These are phyloP conservation scores for Xestia c-nigrum DNA, from an alignment of 2,888 invertebrate species.

Conservation along the genomic window DNA sequence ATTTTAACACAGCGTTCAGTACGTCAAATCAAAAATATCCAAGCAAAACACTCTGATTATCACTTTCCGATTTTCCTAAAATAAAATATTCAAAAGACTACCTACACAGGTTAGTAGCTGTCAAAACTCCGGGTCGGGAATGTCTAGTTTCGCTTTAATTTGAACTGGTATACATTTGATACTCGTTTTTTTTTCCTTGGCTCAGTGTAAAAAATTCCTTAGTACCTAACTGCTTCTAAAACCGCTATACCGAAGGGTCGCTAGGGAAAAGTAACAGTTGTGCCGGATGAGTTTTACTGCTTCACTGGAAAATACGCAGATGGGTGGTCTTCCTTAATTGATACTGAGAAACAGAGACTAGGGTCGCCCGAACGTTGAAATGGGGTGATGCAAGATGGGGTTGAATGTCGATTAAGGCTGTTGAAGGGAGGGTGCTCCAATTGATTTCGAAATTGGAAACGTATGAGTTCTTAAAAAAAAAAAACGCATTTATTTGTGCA, in stretches of 20 bases:
- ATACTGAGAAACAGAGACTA: constrained; percentile 26
- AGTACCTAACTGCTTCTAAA: not conserved
- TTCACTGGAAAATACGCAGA: constrained; percentile 41
- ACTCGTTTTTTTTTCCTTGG: no score
- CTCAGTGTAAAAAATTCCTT: not conserved
- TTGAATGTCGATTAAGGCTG: not conserved
- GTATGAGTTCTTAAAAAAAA: not conserved
- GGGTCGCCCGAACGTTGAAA: not conserved
- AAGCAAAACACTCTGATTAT: not conserved
- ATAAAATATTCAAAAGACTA: not conserved
- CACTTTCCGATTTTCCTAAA: not conserved
- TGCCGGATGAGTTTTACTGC: constrained; percentile 32
- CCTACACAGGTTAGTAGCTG: not conserved
- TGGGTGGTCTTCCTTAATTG: constrained; percentile 30
- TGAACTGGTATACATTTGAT: not conserved
- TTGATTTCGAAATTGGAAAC: not conserved
- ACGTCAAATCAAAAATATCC: no score
- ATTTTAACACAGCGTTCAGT: no score
- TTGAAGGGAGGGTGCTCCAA: not conserved
- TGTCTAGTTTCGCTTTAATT: not conserved
- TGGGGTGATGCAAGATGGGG: constrained; percentile 7
- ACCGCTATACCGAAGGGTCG: constrained; percentile 11
- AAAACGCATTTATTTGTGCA: not conserved
- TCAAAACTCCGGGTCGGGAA: not conserved
- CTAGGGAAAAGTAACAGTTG: constrained; percentile 36